phyloP scores from a whole-genome alignment of 1,140 invertebrate genomes.

The Euwallacea fornicatus region DNA sequence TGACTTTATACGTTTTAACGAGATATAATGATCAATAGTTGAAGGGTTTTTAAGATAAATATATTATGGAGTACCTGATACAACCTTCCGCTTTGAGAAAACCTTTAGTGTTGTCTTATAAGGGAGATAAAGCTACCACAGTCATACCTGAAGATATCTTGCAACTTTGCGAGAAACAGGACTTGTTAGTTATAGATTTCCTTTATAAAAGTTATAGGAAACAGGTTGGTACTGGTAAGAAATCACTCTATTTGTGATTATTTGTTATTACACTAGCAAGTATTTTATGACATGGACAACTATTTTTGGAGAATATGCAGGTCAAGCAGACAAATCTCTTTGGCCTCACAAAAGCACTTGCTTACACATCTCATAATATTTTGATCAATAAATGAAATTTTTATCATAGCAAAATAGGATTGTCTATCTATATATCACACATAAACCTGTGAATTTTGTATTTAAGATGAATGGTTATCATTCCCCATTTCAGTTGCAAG shows the following conservation, averaged over 20 bases:
- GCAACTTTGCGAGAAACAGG: slow-evolving; percentile 38
- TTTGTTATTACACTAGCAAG: too few species aligned
- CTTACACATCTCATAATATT: background rate
- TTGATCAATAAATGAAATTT: background rate
- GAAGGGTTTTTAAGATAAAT: background rate
- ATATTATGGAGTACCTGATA: background rate
- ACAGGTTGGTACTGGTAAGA: slow-evolving; percentile 29
- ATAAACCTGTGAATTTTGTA: too few species aligned
- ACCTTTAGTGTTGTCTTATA: slow-evolving; percentile 24
- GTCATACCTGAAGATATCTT: slow-evolving; percentile 29
- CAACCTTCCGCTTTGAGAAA: background rate
- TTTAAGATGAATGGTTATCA: background rate
- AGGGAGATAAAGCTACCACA: slow-evolving; percentile 20
- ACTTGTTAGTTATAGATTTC: slow-evolving; percentile 43
- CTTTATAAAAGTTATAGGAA: slow-evolving; percentile 43
- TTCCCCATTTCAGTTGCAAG: slow-evolving; percentile 41
- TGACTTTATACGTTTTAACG: slow-evolving; percentile 56
- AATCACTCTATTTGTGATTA: background rate
- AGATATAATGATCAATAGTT: slow-evolving; percentile 42
- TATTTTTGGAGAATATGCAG: background rate
- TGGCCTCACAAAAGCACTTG: background rate
- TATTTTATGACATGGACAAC: background rate
- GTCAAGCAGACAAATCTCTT: background rate
- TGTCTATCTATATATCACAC: too few species aligned
- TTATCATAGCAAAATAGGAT: too few species aligned